Conservation (phyloP, 2,797 vertebrate species). For the Malurus leucopterus region DNA sequence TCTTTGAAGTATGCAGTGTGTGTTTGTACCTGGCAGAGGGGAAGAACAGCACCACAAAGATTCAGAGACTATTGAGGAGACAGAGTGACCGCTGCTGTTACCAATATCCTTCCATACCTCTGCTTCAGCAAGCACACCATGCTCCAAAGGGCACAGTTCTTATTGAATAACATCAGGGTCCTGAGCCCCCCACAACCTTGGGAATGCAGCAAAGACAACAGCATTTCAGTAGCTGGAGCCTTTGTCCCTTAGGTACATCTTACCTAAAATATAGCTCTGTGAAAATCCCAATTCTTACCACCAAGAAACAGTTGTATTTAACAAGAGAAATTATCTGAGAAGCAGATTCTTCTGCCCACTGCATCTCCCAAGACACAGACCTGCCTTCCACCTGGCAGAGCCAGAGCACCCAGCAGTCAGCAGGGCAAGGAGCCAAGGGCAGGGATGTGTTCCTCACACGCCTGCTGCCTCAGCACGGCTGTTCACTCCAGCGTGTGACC, state of each 20-base stretch:
- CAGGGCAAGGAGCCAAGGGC: slow-evolving; percentile 6
- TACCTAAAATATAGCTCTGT: neutral
- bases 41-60: neutral
- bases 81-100: accelerated
- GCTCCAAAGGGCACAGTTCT: neutral
- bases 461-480: slow-evolving; percentile 21
- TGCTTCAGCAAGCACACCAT: neutral
- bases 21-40: neutral
- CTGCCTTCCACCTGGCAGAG: neutral
- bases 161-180: neutral
- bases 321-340: neutral
- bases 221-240: neutral
- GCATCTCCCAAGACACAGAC: neutral
- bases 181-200: neutral
- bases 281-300: neutral
- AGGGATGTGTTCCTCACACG: neutral
- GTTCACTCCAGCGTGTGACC: neutral
- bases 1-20: accelerated
- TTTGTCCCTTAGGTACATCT: neutral
- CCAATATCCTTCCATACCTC: neutral
- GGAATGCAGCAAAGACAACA: neutral
- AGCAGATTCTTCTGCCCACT: neutral
- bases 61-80: neutral
- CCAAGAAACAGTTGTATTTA: neutral
- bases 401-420: neutral